Evolutionary conservation across 35 echinoderm and acorn worm genomes (phyloP).

Genomic region (Acanthaster planci): DNA sequence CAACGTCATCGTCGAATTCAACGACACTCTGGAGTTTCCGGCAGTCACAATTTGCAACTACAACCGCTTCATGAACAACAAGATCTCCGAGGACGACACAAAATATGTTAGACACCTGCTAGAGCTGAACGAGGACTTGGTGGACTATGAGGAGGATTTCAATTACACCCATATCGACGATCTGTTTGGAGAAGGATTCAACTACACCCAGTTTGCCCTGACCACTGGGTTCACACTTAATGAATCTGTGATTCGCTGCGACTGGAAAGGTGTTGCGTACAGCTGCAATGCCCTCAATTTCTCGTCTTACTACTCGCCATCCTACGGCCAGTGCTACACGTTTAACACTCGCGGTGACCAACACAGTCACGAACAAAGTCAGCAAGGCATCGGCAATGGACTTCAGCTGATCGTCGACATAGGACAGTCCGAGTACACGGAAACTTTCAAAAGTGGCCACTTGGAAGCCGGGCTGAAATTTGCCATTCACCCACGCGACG

Average conservation of each 20-base stretch:
- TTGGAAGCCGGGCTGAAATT: slow-evolving; percentile 7
- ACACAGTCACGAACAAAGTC: neutral
- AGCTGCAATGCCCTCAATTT: neutral
- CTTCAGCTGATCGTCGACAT: slow-evolving; percentile 8
- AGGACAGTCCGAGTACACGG: neutral
- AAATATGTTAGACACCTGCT: neutral
- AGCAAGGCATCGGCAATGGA: neutral
- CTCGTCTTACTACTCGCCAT: neutral
- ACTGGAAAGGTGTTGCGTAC: neutral
- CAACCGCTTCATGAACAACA: neutral
- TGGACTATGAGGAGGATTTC: neutral
- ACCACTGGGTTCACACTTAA: neutral
- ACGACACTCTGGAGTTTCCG: neutral
- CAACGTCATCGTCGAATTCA: neutral
- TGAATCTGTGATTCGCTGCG: neutral
- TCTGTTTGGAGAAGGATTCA: neutral
- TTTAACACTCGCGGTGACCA: neutral
- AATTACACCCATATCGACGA: neutral
- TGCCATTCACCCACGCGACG: neutral
- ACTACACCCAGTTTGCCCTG: neutral
- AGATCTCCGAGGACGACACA: neutral
- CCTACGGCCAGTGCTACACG: slow-evolving; percentile 13
- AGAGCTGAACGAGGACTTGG: neutral
- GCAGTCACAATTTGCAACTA: neutral
- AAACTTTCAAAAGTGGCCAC: neutral